Percentiles rank a stretch among this genome's conserved stretches.
These are phyloP conservation scores for Nicator chloris DNA, from an alignment of 2,113 vertebrate genomes.

Conservation along the genomic window DNA sequence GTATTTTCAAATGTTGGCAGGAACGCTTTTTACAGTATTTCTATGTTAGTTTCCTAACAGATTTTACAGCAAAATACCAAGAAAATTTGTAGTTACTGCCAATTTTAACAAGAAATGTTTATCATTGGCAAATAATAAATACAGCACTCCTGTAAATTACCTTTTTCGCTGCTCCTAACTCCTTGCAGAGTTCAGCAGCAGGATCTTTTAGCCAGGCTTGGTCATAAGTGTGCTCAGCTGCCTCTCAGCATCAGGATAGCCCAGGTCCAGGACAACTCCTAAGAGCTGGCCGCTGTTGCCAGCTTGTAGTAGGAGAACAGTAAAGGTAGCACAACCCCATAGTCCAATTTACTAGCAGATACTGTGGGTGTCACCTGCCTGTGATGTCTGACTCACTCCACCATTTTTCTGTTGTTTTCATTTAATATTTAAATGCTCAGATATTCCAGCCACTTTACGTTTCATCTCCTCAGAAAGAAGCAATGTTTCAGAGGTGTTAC, in stretches of 20 bases:
- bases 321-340: not conserved
- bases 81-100: not conserved
- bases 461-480: slow-evolving; percentile 70
- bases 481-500: slow-evolving; percentile 72
- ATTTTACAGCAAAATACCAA: not conserved
- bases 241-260: not conserved
- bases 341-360: not conserved
- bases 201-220: not conserved
- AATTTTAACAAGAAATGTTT: not conserved
- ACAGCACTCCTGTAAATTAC: not conserved
- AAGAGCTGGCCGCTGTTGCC: not conserved
- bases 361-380: slow-evolving; percentile 1
- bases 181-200: not conserved
- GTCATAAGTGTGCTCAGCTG: not conserved
- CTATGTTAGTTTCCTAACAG: not conserved
- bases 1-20: not conserved
- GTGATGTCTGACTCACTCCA: slow-evolving; percentile 21
- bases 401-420: slow-evolving; percentile 48
- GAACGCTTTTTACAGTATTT: not conserved
- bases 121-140: not conserved
- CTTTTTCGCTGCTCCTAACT: not conserved
- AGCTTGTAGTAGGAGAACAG: not conserved
- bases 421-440: slow-evolving; percentile 67
- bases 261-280: not conserved
- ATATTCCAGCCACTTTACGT: slow-evolving; percentile 69